These are phyloP conservation scores for Coenonympha glycerion DNA, from an alignment of 2,888 invertebrate species.

Conservation along the genomic window DNA sequence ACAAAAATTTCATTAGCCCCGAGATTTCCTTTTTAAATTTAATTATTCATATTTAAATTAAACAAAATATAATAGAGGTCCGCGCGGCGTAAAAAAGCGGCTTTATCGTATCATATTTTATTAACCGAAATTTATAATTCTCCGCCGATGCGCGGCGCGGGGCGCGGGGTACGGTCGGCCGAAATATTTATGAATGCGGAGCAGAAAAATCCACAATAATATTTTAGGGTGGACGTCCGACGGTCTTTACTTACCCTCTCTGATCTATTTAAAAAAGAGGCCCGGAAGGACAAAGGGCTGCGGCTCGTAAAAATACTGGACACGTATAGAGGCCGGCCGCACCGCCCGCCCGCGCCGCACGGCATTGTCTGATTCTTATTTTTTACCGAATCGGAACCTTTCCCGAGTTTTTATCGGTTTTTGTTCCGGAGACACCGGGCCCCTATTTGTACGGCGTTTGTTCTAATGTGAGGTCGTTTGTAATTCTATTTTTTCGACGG, in stretches of 20 bases:
- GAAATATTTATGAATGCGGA: slow-evolving; percentile 75
- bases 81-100: slow-evolving; percentile 57
- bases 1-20: slow-evolving; percentile 75
- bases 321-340: slow-evolving; percentile 68
- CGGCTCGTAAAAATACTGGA: slow-evolving; percentile 71
- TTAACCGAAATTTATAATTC: slow-evolving; percentile 75
- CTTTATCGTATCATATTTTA: slow-evolving; percentile 76
- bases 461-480: slow-evolving; percentile 71
- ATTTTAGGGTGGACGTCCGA: slow-evolving; percentile 68
- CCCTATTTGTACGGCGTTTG: slow-evolving; percentile 58
- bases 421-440: slow-evolving; percentile 71
- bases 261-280: slow-evolving; percentile 76
- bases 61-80: slow-evolving; percentile 76
- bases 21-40: slow-evolving; percentile 74
- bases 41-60: slow-evolving; percentile 77
- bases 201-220: slow-evolving; percentile 77
- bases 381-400: slow-evolving; percentile 74
- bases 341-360: slow-evolving; percentile 39
- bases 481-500: slow-evolving; percentile 63
- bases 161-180: slow-evolving; percentile 43
- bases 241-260: slow-evolving; percentile 70
- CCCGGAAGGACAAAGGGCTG: slow-evolving; percentile 73
- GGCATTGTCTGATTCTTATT: slow-evolving; percentile 75
- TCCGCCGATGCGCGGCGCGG: slow-evolving; percentile 62
- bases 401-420: slow-evolving; percentile 73